Conservation (phyloP, 2,888 invertebrate species). For the Dynastes hyllus region DNA sequence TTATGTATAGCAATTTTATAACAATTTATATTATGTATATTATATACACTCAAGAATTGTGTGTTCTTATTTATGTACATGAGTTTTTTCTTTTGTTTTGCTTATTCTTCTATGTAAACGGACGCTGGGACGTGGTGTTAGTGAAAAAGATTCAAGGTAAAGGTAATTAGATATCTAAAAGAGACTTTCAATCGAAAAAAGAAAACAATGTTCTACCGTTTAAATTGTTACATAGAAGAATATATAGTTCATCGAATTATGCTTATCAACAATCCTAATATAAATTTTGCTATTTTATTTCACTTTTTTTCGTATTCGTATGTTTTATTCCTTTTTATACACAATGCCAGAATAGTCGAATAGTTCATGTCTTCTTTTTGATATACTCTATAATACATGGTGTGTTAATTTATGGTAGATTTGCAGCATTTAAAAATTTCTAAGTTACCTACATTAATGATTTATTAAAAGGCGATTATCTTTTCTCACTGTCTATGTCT, state of each 20-base stretch:
- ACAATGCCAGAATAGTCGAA: slow-evolving; percentile 56
- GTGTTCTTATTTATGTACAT: slow-evolving; percentile 64
- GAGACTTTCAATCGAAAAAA: no score
- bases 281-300: slow-evolving; percentile 35
- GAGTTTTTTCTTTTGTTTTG: slow-evolving; percentile 18
- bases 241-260: slow-evolving; percentile 23
- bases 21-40: slow-evolving; percentile 63
- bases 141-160: not conserved
- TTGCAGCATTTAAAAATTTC: slow-evolving; percentile 54
- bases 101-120: slow-evolving; percentile 50
- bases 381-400: slow-evolving; percentile 43
- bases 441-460: slow-evolving; percentile 47
- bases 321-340: slow-evolving; percentile 50
- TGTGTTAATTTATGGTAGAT: slow-evolving; percentile 54
- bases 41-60: slow-evolving; percentile 64
- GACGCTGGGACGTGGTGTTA: not conserved
- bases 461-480: slow-evolving; percentile 29
- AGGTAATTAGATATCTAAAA: no score
- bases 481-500: slow-evolving; percentile 70
- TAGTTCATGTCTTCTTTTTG: slow-evolving; percentile 58
- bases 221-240: slow-evolving; percentile 41
- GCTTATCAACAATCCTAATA: slow-evolving; percentile 55
- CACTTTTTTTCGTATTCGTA: no score
- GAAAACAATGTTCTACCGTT: not conserved
- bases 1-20: slow-evolving; percentile 61